Percentiles rank a stretch among this genome's conserved stretches.
Conservation (phyloP, 2,888 invertebrate species). For the Pristionchus arcanus region DNA sequence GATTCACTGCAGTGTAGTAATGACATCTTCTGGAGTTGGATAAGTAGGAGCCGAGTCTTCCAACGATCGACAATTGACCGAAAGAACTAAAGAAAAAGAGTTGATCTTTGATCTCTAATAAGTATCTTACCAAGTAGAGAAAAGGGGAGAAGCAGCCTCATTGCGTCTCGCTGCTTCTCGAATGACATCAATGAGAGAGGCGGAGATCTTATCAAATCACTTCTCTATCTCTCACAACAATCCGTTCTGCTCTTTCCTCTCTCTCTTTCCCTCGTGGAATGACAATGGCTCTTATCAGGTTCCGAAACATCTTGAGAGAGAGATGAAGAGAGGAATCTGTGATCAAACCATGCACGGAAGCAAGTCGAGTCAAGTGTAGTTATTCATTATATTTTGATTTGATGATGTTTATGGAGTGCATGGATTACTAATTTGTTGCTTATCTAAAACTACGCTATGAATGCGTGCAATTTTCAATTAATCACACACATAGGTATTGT, state of each 20-base stretch:
- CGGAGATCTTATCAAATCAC: constrained; percentile 20
- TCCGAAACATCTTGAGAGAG: background rate
- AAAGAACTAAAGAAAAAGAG: background rate
- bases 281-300: constrained; percentile 16
- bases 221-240: constrained; percentile 5
- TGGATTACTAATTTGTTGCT: background rate
- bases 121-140: background rate
- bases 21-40: background rate
- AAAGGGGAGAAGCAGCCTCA: background rate
- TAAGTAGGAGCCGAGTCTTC: background rate
- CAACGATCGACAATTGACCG: background rate
- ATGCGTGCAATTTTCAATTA: background rate
- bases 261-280: background rate
- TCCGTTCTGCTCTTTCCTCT: constrained; percentile 1
- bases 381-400: background rate
- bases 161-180: background rate
- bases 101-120: constrained; percentile 1
- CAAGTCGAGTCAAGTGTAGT: background rate
- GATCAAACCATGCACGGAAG: background rate
- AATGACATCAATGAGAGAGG: background rate
- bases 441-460: background rate
- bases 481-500: background rate
- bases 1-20: background rate
- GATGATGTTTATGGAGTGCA: background rate
- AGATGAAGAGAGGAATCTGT: background rate